Evolutionary conservation across 64 coral and sea anemone genomes (phyloP).

Genomic region (Trachythela sp.): DNA sequence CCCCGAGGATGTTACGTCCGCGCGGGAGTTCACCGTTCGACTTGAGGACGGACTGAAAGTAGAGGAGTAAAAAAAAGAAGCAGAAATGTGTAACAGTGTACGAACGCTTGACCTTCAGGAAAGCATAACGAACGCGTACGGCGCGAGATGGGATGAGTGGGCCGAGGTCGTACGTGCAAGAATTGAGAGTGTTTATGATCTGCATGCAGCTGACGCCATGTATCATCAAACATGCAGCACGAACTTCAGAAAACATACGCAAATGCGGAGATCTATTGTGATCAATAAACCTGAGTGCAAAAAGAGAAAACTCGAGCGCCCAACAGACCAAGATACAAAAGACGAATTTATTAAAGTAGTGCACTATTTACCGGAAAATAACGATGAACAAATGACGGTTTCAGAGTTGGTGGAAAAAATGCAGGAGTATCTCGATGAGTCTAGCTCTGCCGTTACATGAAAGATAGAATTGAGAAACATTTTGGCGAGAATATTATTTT

Average conservation of each 20-base stretch:
- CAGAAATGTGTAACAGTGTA: constrained; percentile 27
- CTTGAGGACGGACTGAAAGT: constrained; percentile 19
- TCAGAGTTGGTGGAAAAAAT: too few species aligned
- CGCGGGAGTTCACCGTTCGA: too few species aligned
- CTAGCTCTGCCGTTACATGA: too few species aligned
- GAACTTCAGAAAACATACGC: constrained; percentile 50
- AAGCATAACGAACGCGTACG: background rate
- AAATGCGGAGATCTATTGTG: constrained; percentile 16
- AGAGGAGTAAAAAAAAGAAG: constrained; percentile 31
- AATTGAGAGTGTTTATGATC: constrained; percentile 26
- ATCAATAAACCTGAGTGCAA: constrained; percentile 32
- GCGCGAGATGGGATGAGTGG: constrained; percentile 28
- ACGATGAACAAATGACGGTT: too few species aligned
- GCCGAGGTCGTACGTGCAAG: constrained; percentile 36
- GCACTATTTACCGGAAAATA: too few species aligned
- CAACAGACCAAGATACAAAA: background rate
- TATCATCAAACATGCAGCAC: constrained; percentile 37
- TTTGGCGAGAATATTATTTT: too few species aligned
- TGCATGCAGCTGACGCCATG: constrained; percentile 48
- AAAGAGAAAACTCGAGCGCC: constrained; percentile 46
- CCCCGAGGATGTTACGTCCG: too few species aligned
- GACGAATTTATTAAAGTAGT: too few species aligned
- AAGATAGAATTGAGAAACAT: too few species aligned
- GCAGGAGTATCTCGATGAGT: too few species aligned
- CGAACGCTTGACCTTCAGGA: constrained; percentile 48